Evolutionary conservation across 2,113 vertebrate genomes (phyloP).

Genomic region (Falco punctatus): DNA sequence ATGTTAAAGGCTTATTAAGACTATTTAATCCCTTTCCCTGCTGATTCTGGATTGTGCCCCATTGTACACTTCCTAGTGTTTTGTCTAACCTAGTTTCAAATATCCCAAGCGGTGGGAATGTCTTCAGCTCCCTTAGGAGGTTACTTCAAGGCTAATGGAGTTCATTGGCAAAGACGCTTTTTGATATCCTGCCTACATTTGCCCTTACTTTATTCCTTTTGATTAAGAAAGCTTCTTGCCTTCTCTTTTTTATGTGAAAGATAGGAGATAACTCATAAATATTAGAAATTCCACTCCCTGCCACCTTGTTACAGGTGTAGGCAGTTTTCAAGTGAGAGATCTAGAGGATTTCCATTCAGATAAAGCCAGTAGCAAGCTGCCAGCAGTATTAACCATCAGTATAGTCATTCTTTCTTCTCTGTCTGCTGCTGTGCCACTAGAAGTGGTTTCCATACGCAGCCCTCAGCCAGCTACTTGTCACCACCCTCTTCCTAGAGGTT

Average conservation of each 20-base stretch:
- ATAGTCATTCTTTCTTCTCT: neutral
- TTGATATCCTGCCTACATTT: conserved; percentile 17
- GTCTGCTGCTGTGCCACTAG: conserved; percentile 16
- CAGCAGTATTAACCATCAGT: neutral
- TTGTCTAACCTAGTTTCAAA: conserved; percentile 50
- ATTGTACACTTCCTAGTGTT: conserved; percentile 49
- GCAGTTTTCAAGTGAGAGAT: neutral
- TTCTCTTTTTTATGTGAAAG: neutral
- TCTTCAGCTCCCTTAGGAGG: conserved; percentile 39
- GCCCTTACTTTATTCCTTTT: conserved; percentile 20
- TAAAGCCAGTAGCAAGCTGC: conserved; percentile 1
- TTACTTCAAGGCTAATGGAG: conserved; percentile 53
- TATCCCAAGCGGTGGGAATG: neutral
- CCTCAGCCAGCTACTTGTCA: conserved; percentile 60
- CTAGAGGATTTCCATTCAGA: neutral
- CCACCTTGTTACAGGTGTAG: neutral
- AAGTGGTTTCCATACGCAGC: neutral
- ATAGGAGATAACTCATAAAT: neutral
- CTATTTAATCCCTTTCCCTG: conserved; percentile 47
- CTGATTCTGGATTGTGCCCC: conserved; percentile 44
- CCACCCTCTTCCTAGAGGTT: conserved; percentile 56
- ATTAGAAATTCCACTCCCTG: neutral
- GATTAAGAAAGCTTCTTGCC: neutral
- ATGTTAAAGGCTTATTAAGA: conserved; percentile 51
- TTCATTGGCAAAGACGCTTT: neutral